phyloP scores from a whole-genome alignment of 2,888 invertebrate species.

The Lasioglossum villosulum region DNA sequence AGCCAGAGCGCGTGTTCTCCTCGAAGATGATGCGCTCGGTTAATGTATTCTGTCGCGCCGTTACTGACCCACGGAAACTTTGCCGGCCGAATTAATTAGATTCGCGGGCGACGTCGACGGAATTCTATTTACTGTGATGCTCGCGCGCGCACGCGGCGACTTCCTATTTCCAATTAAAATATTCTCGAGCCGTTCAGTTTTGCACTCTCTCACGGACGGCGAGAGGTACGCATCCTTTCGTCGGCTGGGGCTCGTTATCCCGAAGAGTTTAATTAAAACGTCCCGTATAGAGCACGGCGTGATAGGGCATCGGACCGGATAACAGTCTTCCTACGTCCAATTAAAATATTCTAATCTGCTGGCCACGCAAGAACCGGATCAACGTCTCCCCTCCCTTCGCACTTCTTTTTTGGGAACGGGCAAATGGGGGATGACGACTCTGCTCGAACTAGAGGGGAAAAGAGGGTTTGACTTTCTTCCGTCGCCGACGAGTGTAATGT shows the following conservation, averaged over 20 bases:
- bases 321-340: neutral
- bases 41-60: neutral
- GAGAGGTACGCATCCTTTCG: neutral
- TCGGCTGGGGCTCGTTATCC: neutral
- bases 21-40: neutral
- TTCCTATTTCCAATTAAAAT: conserved; percentile 10
- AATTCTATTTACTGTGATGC: neutral
- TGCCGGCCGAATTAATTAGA: neutral
- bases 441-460: neutral
- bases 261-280: neutral
- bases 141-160: neutral
- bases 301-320: neutral
- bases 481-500: conserved; percentile 27
- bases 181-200: neutral
- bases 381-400: neutral
- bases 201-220: neutral
- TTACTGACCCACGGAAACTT: neutral
- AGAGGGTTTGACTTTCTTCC: neutral
- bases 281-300: neutral
- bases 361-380: conserved; percentile 6
- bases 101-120: neutral
- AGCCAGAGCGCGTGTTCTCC: neutral
- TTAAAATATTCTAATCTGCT: conserved; percentile 24
- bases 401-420: neutral
- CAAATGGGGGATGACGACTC: neutral